These are phyloP conservation scores for Peromyscus californicus DNA, from an alignment of 2,113 vertebrate species.

Conservation along the genomic window DNA sequence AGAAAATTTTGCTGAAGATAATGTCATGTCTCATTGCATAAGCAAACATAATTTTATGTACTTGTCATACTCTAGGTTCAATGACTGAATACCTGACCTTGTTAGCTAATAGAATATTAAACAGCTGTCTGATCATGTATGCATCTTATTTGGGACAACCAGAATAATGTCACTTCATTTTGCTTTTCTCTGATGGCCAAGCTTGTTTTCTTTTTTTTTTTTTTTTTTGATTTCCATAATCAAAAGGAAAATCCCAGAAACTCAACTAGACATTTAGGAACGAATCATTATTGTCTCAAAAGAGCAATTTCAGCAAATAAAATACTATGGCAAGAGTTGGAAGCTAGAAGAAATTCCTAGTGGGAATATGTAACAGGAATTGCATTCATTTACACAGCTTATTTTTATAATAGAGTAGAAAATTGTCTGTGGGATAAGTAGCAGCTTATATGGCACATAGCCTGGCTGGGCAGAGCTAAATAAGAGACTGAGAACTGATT, in stretches of 20 bases:
- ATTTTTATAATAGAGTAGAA: background rate
- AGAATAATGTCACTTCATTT: background rate
- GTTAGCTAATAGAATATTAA: background rate
- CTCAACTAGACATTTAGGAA: background rate
- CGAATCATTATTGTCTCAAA: background rate
- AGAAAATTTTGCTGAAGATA: background rate
- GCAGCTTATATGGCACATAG: background rate
- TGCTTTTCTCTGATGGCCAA: background rate
- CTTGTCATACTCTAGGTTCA: background rate
- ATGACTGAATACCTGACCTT: background rate
- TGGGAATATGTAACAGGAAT: background rate
- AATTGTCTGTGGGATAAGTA: background rate
- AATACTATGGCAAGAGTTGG: background rate
- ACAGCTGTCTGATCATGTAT: background rate
- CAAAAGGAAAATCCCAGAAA: slow-evolving; percentile 18
- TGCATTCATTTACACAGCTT: slow-evolving; percentile 20
- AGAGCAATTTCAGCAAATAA: background rate
- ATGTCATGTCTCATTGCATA: background rate
- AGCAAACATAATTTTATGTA: background rate
- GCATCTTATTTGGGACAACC: background rate
- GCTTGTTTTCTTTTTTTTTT: too few species aligned
- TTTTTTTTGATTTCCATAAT: background rate
- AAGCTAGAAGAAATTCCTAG: slow-evolving; percentile 21
- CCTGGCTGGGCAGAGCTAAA: background rate
- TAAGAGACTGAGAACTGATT: slow-evolving; percentile 6